phyloP scores from a whole-genome alignment of 1,140 invertebrate genomes.

The Theocolax elegans region DNA sequence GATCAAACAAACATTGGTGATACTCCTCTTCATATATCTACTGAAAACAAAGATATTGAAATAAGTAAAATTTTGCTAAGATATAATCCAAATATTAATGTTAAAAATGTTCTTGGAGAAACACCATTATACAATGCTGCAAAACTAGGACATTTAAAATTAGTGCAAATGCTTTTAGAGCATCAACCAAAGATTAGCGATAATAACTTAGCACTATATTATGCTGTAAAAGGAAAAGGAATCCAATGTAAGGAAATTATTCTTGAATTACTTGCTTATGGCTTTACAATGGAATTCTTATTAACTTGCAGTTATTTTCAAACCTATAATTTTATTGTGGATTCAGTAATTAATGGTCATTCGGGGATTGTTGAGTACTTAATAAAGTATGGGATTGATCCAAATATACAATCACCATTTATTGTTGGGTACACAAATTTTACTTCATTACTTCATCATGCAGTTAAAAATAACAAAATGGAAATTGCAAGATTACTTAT shows the following conservation, averaged over 20 bases:
- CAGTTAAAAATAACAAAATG: background rate
- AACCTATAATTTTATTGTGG: background rate
- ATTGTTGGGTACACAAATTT: background rate
- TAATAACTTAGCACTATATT: slow-evolving; percentile 8
- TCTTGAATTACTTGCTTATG: background rate
- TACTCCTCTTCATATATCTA: slow-evolving; percentile 7
- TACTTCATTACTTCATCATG: background rate
- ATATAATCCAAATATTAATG: slow-evolving; percentile 1
- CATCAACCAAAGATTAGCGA: background rate
- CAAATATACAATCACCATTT: background rate
- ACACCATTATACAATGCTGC: slow-evolving; percentile 5
- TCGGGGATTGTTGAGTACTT: background rate
- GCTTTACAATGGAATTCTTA: slow-evolving; percentile 1
- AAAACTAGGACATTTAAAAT: background rate
- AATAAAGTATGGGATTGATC: background rate
- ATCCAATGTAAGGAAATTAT: background rate
- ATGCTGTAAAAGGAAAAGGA: background rate
- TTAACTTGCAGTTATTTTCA: background rate
- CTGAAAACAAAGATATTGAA: background rate
- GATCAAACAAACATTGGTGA: background rate
- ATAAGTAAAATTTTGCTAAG: background rate
- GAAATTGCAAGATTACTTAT: background rate
- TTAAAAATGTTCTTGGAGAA: background rate
- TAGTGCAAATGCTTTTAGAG: background rate
- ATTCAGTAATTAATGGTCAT: slow-evolving; percentile 2